Percentiles rank a stretch among this genome's conserved stretches.
These are phyloP conservation scores for Macrotrachela quadricornifera DNA, from an alignment of 1,140 invertebrate species.

Conservation along the genomic window DNA sequence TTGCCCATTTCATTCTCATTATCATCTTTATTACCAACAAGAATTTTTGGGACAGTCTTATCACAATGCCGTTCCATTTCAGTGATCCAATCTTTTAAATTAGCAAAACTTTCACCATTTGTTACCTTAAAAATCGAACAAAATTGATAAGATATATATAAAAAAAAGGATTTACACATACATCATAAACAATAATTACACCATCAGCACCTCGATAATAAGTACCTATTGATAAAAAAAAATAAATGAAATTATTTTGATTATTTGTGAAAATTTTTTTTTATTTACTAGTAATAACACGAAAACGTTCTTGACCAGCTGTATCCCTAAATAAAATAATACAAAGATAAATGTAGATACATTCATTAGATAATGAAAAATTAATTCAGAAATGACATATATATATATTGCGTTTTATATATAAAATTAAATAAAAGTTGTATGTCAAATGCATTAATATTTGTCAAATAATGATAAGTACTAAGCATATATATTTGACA, in stretches of 20 bases:
- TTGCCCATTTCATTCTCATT: neutral
- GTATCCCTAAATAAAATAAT: neutral
- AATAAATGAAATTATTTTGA: neutral
- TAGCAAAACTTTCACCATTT: conserved; percentile 40
- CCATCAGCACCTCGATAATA: conserved; percentile 97
- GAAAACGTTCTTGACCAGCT: conserved; percentile 6
- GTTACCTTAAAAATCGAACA: conserved; percentile 28
- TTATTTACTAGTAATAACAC: conserved; percentile 3
- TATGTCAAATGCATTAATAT: neutral
- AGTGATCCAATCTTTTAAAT: neutral
- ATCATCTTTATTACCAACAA: conserved; percentile 8
- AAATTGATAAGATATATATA: too few relatives aligned
- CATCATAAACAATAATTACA: conserved; percentile 96
- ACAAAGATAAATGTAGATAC: neutral
- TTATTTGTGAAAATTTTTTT: neutral
- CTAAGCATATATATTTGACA: too few relatives aligned
- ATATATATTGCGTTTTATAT: neutral
- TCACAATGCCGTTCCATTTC: conserved; percentile 8
- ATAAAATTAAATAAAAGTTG: too few relatives aligned
- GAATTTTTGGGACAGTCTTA: conserved; percentile 6
- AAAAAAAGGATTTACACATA: conserved; percentile 22
- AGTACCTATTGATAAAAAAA: conserved; percentile 33
- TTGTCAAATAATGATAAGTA: too few relatives aligned
- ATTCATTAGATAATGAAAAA: too few relatives aligned
- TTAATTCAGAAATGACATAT: too few relatives aligned